Evolutionary conservation across 2,113 vertebrate genomes (phyloP).

Genomic region (Lampris megalopsis): DNA sequence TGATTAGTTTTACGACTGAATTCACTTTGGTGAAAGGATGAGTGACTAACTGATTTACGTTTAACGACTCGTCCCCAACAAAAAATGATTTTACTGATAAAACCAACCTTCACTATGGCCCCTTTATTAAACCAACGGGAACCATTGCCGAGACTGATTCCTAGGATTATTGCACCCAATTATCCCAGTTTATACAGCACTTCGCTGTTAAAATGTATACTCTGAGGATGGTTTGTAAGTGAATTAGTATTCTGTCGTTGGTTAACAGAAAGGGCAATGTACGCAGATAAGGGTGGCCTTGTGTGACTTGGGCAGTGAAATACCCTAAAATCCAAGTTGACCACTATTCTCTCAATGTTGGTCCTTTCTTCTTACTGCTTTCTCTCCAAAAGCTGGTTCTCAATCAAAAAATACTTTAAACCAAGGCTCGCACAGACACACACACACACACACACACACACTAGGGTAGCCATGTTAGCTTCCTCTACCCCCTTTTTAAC

Average conservation of each 20-base stretch:
- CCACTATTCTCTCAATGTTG: slow-evolving; percentile 55
- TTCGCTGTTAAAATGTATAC: slow-evolving; percentile 51
- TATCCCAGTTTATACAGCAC: slow-evolving; percentile 50
- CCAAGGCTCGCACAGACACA: too few species aligned
- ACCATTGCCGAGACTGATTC: slow-evolving; percentile 53
- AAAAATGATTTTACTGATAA: neutral
- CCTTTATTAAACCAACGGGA: slow-evolving; percentile 51
- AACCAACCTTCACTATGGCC: slow-evolving; percentile 17
- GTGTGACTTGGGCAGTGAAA: slow-evolving; percentile 54
- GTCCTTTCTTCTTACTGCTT: slow-evolving; percentile 27
- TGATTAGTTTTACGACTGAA: too few species aligned
- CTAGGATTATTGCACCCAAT: slow-evolving; percentile 50
- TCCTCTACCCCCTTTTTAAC: slow-evolving; percentile 11
- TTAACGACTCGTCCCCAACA: neutral
- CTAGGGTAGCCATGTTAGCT: too few species aligned
- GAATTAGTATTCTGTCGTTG: slow-evolving; percentile 51
- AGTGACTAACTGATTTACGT: too few species aligned
- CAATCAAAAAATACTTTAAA: too few species aligned
- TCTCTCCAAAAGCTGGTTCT: neutral
- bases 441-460: too few species aligned
- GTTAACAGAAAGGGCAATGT: slow-evolving; percentile 58
- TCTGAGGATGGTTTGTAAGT: slow-evolving; percentile 56
- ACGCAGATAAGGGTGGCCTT: slow-evolving; percentile 49
- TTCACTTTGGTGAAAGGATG: too few species aligned
- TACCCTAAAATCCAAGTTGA: slow-evolving; percentile 48